phyloP scores from a whole-genome alignment of 2,888 invertebrate species.

The Andrena hattorfiana region DNA sequence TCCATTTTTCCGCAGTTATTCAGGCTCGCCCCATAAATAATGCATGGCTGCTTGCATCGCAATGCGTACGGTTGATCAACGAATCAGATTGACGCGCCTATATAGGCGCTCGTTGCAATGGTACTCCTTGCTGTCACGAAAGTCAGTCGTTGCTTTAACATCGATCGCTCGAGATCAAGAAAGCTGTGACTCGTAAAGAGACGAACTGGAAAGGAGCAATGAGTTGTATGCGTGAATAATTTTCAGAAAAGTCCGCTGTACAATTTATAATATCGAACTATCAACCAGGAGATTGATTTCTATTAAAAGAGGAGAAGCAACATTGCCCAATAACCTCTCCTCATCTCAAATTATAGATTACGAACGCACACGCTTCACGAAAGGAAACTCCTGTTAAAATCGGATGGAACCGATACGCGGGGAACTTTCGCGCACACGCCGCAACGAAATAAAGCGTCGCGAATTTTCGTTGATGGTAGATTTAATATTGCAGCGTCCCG shows the following conservation, averaged over 20 bases:
- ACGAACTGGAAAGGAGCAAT: not conserved
- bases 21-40: constrained; percentile 39
- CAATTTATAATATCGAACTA: too few species aligned
- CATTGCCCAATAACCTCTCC: not conserved
- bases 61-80: constrained; percentile 34
- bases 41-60: constrained; percentile 33
- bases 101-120: constrained; percentile 2
- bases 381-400: not conserved
- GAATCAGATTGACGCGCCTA: constrained; percentile 34
- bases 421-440: not conserved
- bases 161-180: constrained; percentile 36
- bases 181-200: constrained; percentile 2
- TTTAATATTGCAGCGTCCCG: not conserved
- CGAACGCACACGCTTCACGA: not conserved
- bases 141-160: constrained; percentile 13
- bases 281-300: too few species aligned
- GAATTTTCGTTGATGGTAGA: not conserved
- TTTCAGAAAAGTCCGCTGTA: too few species aligned
- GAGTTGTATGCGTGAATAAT: not conserved
- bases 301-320: too few species aligned
- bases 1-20: constrained; percentile 52
- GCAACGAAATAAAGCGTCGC: not conserved
- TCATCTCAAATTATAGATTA: not conserved
- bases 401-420: not conserved
- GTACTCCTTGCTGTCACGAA: constrained; percentile 1